Conservation (phyloP, 1,140 invertebrate species). For the Dendroctonus valens region DNA sequence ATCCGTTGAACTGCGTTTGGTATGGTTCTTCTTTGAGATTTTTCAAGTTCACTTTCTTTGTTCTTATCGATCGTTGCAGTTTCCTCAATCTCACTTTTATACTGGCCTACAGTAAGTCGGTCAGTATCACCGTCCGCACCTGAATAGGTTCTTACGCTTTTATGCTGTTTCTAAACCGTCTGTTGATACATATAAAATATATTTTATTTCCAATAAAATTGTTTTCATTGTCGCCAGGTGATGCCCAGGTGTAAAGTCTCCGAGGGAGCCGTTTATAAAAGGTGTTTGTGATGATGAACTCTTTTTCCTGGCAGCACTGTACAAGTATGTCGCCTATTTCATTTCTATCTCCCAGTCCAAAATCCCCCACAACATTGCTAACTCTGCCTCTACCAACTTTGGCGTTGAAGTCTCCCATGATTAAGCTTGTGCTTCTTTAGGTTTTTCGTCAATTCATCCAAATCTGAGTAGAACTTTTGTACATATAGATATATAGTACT, state of each 20-base stretch:
- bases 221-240: neutral
- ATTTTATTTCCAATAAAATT: neutral
- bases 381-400: neutral
- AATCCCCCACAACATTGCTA: neutral
- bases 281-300: neutral
- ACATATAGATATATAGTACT: too few species aligned
- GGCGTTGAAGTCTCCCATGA: too few species aligned
- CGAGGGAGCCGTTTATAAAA: neutral
- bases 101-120: neutral
- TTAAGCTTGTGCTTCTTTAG: too few species aligned
- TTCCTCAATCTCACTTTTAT: neutral
- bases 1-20: too few species aligned
- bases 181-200: neutral
- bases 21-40: slow-evolving; percentile 3
- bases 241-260: neutral
- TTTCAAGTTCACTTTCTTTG: slow-evolving; percentile 1
- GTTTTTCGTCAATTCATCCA: too few species aligned
- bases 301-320: neutral
- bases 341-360: neutral
- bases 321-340: neutral
- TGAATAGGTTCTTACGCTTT: neutral
- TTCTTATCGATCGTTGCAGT: neutral
- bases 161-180: neutral
- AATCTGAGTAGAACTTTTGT: too few species aligned
- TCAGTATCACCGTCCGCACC: neutral